Evolutionary conservation across 1,140 invertebrate species (phyloP).

Genomic region (Eupeodes corollae): DNA sequence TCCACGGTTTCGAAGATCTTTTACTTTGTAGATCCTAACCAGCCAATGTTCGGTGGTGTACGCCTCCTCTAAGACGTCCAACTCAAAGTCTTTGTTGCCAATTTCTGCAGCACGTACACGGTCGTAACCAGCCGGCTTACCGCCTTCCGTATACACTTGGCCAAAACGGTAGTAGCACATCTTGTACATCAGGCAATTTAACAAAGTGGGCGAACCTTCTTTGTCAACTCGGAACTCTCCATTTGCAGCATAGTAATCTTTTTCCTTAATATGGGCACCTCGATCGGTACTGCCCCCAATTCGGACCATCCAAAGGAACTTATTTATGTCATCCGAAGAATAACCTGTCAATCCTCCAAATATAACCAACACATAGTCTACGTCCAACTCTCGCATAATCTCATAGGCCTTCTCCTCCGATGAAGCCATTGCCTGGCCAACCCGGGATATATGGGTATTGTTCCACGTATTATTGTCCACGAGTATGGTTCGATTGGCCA

Average conservation of each 20-base stretch:
- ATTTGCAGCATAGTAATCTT: slow-evolving; percentile 87
- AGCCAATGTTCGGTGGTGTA: slow-evolving; percentile 95
- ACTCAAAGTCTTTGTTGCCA: slow-evolving; percentile 88
- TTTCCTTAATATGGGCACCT: slow-evolving; percentile 89
- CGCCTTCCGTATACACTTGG: slow-evolving; percentile 83
- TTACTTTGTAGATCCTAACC: slow-evolving; percentile 90
- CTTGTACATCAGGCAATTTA: slow-evolving; percentile 94
- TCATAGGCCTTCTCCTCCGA: slow-evolving; percentile 92
- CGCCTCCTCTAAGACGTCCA: slow-evolving; percentile 85
- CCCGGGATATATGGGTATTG: slow-evolving; percentile 94
- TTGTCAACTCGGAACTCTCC: slow-evolving; percentile 92
- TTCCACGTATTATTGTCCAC: slow-evolving; percentile 99
- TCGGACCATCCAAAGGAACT: slow-evolving; percentile 98
- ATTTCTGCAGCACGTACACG: slow-evolving; percentile 84
- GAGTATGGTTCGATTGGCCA: slow-evolving; percentile 95
- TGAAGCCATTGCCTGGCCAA: slow-evolving; percentile 96
- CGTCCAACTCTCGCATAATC: slow-evolving; percentile 94
- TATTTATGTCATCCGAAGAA: slow-evolving; percentile 96
- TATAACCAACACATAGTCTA: slow-evolving; percentile 95
- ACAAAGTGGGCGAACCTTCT: slow-evolving; percentile 72
- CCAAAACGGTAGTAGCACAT: slow-evolving; percentile 94
- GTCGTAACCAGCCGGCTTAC: slow-evolving; percentile 81
- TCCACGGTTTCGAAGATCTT: slow-evolving; percentile 76
- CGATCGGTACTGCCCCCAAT: slow-evolving; percentile 94
- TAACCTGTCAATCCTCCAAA: slow-evolving; percentile 98